Base-by-base conservation (phyloP, 2,797 vertebrate species). In the Xiphophorus birchmanni region DNA sequence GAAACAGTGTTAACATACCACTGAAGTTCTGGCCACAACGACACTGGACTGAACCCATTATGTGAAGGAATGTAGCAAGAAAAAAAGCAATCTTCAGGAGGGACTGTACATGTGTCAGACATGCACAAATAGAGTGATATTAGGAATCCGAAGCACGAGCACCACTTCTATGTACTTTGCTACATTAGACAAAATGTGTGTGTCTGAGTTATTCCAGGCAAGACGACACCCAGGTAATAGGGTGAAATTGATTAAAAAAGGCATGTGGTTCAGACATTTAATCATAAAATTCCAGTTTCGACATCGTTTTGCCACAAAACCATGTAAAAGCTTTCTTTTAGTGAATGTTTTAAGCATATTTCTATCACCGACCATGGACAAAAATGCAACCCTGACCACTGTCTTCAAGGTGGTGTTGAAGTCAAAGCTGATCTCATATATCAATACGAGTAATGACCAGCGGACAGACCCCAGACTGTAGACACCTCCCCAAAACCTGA, bases 351-450 rank as follows among this genome's bases (percentile, higher is more conserved):
- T 58, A 72, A 73, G 89, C 82, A 81, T 60, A 84, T 65, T 79
- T 80, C 78, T 77, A 75, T 90, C 86, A 86, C 86, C 89, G 88
- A 91, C 90, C 89, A 75, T 84, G 89, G 86, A 82, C 44, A 83
- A 88, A 87, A 84, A 78, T 73, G 71, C 44, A 83, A 86, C 81
- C 86, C 84, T 87, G 79, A 92, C 90, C 80, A 67, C 87, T 80
- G 91, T 91, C 89, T 92, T 84, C 77, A 90, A 91, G 91, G 84
- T 92, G 90, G 92, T 92, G 67, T 73, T 72, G 32, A 77, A 74
- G 69, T 89, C 83, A 74, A 80, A 81, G 86, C 87, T 85, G 84
- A 87, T 89, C 77, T 90, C 56, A 73, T 83, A 91, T 92, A 91
- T 91, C 90, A 88, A 75, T 60, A 88, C 50, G 83, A 90, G 81